phyloP scores from a whole-genome alignment of 1,140 invertebrate species.

The Dreissena rostriformis region DNA sequence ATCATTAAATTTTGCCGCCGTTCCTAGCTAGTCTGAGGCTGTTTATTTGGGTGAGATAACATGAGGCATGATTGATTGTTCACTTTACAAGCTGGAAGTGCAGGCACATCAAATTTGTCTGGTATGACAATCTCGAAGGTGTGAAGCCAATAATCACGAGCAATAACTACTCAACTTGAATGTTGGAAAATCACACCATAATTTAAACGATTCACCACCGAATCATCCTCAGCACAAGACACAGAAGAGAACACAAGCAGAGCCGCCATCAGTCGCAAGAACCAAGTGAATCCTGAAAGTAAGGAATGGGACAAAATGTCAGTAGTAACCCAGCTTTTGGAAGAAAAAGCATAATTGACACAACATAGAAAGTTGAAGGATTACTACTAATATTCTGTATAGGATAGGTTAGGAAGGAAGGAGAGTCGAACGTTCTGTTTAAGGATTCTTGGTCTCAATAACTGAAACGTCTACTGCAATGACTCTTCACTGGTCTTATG shows the following conservation, averaged over 20 bases:
- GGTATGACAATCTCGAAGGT: conserved; percentile 50
- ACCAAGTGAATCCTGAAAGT: conserved; percentile 17
- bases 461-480: too few relatives aligned
- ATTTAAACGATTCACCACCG: conserved; percentile 35
- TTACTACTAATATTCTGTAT: too few relatives aligned
- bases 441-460: too few relatives aligned
- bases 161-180: conserved; percentile 10
- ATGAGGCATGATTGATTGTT: neutral
- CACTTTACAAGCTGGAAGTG: neutral
- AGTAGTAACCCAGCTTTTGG: too few relatives aligned
- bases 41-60: conserved; percentile 20
- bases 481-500: too few relatives aligned
- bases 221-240: too few relatives aligned
- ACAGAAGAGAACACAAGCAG: too few relatives aligned
- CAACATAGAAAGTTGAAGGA: too few relatives aligned
- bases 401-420: too few relatives aligned
- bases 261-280: neutral
- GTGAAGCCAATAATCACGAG: conserved; percentile 33
- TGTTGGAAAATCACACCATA: conserved; percentile 41
- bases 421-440: too few relatives aligned
- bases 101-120: neutral
- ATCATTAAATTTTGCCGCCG: conserved; percentile 37
- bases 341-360: too few relatives aligned
- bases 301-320: too few relatives aligned
- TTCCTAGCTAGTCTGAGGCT: neutral